Evolutionary conservation across 1,140 invertebrate species (phyloP).

Genomic region (Diorhabda sublineata): DNA sequence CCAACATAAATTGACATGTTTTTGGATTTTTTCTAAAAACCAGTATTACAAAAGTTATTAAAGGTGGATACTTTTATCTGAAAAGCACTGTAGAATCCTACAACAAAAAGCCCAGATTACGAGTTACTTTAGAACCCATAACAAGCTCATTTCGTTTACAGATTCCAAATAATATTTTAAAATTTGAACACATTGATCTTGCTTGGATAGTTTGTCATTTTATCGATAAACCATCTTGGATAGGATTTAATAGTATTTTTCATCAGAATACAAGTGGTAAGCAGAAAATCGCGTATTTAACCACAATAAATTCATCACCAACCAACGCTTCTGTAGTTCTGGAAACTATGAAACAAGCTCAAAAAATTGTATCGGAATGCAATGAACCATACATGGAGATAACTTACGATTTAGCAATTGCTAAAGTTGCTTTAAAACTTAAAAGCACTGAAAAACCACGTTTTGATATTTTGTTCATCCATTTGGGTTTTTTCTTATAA

Average conservation of each 20-base stretch:
- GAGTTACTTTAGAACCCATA: not conserved
- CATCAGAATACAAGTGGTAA: not conserved
- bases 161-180: not conserved
- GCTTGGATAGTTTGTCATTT: not conserved
- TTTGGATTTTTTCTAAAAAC: no score
- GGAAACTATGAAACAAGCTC: conserved; percentile 26
- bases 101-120: not conserved
- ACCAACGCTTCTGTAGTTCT: not conserved
- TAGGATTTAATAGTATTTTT: no score
- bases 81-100: no score
- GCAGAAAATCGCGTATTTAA: not conserved
- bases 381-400: conserved; percentile 40
- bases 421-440: conserved; percentile 42
- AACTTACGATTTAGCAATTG: conserved; percentile 24
- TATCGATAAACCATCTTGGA: no score
- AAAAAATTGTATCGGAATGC: conserved; percentile 22
- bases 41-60: no score
- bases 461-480: conserved; percentile 11
- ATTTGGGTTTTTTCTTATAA: conserved; percentile 40
- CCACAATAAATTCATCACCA: not conserved
- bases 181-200: not conserved
- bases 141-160: not conserved
- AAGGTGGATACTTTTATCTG: no score
- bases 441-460: conserved; percentile 32
- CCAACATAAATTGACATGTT: no score